Evolutionary conservation across 2,113 vertebrate genomes (phyloP).

Genomic region (Peromyscus polionotus): DNA sequence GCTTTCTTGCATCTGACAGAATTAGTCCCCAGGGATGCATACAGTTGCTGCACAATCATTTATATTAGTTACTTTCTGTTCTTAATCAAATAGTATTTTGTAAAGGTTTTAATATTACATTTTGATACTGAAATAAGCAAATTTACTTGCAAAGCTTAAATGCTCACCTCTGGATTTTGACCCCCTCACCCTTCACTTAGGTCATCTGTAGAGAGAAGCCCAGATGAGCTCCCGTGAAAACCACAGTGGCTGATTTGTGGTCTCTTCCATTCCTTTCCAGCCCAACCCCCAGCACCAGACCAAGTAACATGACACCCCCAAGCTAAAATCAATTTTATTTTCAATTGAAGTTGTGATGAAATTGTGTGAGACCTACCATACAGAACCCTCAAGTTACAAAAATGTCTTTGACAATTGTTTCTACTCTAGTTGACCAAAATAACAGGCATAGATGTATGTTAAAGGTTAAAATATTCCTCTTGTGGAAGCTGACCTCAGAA

Average conservation of each 20-base stretch:
- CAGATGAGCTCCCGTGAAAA: background rate
- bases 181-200: background rate
- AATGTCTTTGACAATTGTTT: background rate
- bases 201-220: background rate
- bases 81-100: constrained; percentile 31
- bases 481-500: background rate
- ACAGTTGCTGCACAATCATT: constrained; percentile 46
- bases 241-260: background rate
- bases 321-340: background rate
- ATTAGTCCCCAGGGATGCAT: constrained; percentile 33
- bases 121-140: constrained; percentile 22
- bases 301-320: background rate
- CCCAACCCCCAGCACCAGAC: background rate
- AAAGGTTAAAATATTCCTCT: background rate
- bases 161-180: background rate
- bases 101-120: constrained; percentile 39
- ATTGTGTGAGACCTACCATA: background rate
- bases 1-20: constrained; percentile 72
- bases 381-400: background rate
- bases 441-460: background rate
- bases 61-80: constrained; percentile 38
- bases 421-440: background rate
- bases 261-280: constrained; percentile 5
- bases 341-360: background rate
- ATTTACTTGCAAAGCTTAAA: constrained; percentile 41